Base-by-base conservation (phyloP, 2,888 invertebrate species). In the Lepetodrilus schrolli region DNA sequence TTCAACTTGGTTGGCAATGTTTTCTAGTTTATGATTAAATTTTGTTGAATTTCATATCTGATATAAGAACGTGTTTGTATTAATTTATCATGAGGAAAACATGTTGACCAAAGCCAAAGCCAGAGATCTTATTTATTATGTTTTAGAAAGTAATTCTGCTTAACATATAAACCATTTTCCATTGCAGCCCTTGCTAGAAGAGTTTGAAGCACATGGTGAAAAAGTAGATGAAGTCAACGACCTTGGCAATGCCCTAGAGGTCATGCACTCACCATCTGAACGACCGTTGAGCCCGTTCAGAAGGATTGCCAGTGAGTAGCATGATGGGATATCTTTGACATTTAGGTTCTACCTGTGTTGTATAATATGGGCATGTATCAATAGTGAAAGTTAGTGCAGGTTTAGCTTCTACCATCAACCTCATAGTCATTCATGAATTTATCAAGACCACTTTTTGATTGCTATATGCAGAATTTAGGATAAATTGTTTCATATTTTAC, bases 221-320 rank as follows among this genome's bases (percentile, higher is more conserved):
- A 96, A 95, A 36, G 94, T 98, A 50, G 97, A 97, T 83, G 96
- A 95, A 92, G 93, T 96, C 72, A 97, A 96, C 91, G 97, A 97
- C 87, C 93, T 96, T 0, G 98, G 97, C 0, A 94, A 94, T 36
- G 93, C 94, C 23, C 97, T 96, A 88, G 97, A 98, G 85, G 94
- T 95, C 13, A 90, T 97, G 51, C 92, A 95, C 2, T 81, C 80
- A 26, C 94, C 94, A 17, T 94, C 94, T 66, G 92, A 75, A 92
- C 93, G 77, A 93, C 94, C 85, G 0, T 94, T 94, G 88, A 96
- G 96, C 90, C 96, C 97, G 0, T 95, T 95, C 26, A 96, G 96
- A 30, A 74, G 79, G 26, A 21, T 77, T 37, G 78, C 71, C 68
- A 76, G 78, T 80, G 70, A 78, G 79, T 76, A 2, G n/a, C n/a